These are phyloP conservation scores for Bursaphelenchus okinawaensis DNA, from an alignment of 2,888 invertebrate genomes.

Conservation along the genomic window DNA sequence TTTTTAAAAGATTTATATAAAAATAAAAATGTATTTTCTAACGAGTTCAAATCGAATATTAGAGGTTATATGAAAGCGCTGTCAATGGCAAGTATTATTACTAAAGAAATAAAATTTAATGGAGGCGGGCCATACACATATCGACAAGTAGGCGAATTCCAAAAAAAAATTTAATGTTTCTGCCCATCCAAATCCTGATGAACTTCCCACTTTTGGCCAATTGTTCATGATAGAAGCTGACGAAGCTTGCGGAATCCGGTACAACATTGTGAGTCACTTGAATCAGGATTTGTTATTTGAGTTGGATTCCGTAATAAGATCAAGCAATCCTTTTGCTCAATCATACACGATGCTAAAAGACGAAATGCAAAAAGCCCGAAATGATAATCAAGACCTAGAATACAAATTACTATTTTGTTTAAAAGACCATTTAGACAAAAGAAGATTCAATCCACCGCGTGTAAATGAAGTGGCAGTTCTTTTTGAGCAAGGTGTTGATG, in stretches of 20 bases:
- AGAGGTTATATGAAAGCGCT: conserved; percentile 8
- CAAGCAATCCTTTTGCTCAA: not conserved
- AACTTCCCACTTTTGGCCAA: not conserved
- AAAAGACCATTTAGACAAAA: no score
- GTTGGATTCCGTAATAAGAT: no score
- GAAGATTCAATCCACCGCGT: conserved; percentile 16
- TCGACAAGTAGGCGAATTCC: conserved; percentile 16
- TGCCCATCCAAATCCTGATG: conserved; percentile 2
- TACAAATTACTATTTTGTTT: no score
- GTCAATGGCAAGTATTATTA: conserved; percentile 2
- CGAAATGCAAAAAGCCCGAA: not conserved
- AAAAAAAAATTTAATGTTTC: conserved; percentile 13
- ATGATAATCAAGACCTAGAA: no score
- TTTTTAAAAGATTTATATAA: no score
- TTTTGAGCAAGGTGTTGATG: conserved; percentile 13
- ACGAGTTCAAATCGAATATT: conserved; percentile 8
- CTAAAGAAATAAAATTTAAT: conserved; percentile 12
- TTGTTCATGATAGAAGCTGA: not conserved
- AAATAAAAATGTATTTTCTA: not conserved
- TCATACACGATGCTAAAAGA: not conserved
- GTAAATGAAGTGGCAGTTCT: conserved; percentile 16
- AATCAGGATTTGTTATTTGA: no score
- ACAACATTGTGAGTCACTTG: no score
- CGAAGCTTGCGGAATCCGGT: no score
- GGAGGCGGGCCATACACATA: conserved; percentile 9